phyloP scores from a whole-genome alignment of 2,113 vertebrate genomes.

The Cryptoleucopteryx plumbea region DNA sequence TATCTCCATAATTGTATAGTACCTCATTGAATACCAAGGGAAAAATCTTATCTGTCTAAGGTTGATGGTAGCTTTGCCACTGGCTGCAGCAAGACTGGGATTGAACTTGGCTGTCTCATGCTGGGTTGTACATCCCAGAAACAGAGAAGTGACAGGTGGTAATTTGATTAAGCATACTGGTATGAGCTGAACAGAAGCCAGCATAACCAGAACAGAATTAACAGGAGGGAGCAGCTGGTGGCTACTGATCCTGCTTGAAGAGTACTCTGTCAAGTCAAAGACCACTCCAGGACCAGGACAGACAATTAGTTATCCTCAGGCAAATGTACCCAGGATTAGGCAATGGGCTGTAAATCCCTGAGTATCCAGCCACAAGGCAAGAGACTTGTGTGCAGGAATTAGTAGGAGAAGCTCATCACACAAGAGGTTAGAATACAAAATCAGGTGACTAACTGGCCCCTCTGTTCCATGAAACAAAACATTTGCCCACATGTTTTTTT shows the following conservation, averaged over 20 bases:
- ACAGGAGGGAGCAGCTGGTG: conserved; percentile 14
- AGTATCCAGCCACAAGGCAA: not conserved
- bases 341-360: not conserved
- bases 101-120: not conserved
- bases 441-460: not conserved
- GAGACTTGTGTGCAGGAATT: not conserved
- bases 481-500: not conserved
- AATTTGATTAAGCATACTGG: not conserved
- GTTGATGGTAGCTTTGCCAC: not conserved
- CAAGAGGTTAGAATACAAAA: not conserved
- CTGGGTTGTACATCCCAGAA: not conserved
- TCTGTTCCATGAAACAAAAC: not conserved
- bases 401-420: not conserved
- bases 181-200: conserved; percentile 11
- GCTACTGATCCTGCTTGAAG: not conserved
- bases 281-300: not conserved
- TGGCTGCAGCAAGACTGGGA: not conserved
- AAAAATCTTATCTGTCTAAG: not conserved
- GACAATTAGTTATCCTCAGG: not conserved
- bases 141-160: not conserved
- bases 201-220: not conserved
- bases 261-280: conserved; percentile 1
- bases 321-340: not conserved
- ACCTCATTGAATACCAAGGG: fast-evolving
- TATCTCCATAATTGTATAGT: not conserved